Evolutionary conservation across 2,113 vertebrate genomes (phyloP), one percentile per base, ranked within the genome.

Genomic region (Progne subis): DNA sequence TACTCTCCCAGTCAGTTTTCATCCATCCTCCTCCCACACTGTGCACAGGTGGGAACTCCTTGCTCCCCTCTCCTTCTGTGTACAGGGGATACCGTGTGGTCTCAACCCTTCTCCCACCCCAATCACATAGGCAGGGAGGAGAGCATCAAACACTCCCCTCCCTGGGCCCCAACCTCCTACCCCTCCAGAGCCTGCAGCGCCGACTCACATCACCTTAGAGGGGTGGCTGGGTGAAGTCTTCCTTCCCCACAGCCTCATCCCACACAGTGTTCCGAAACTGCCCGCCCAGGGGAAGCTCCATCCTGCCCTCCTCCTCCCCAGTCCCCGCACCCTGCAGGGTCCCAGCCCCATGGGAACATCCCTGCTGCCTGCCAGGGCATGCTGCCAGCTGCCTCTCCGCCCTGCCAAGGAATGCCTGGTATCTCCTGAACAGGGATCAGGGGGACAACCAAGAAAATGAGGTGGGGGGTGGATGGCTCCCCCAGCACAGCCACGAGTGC

Each of bases 271-370:
- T 81, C 43, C 0, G 92, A 96, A 97, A 97, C 88, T 43, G 64
- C 94, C 95, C 68, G 79, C 95, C 94, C 90, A 92, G 92, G 60
- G 95, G 95, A 97, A 97, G 94, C 88, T 90, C 90, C 59, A 72
- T 90, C 67, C 82, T 90, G 44, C 53, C 74, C 60, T 41, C 16
- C 64, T 61, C 71, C 85, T 82, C 60, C 69, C 17, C n/a, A 41
- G 64, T 23, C 44, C 70, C 50, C 24, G 41, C 50, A 56, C 37
- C 43, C 64, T 28, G n/a, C 46, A 85, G 70, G 43, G 52, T 87
- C 46, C 69, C 71, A 74, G 59, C 52, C 69, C 65, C 52, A 55
- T 2, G 2, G 76, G 69, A 95, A 69, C 77, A 78, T 13, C 59
- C 34, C 46, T 3, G 14, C 26, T 19, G 12, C 59, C 80, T 60